Conservation (phyloP, 2,888 invertebrate species). For the Luperina testacea region DNA sequence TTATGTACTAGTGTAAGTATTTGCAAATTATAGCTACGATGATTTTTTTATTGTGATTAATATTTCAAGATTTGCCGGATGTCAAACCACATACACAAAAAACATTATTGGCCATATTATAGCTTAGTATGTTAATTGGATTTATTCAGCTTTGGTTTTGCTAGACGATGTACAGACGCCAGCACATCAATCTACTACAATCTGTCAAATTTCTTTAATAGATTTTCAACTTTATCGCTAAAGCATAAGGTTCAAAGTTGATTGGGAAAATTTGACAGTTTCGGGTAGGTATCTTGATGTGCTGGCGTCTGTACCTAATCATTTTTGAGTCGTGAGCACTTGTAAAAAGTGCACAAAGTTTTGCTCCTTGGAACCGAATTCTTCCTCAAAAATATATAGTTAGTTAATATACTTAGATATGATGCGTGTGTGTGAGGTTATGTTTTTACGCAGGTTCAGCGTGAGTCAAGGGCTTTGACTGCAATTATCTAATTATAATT, state of each 20-base stretch:
- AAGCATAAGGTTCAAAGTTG: too few relatives aligned
- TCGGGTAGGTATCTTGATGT: too few relatives aligned
- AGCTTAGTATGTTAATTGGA: constrained; percentile 3
- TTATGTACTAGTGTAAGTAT: neutral
- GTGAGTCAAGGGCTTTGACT: constrained; percentile 68
- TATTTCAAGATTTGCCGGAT: neutral
- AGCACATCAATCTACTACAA: too few relatives aligned
- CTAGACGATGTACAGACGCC: constrained; percentile 18
- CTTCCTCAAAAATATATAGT: constrained; percentile 10
- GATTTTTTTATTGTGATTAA: neutral
- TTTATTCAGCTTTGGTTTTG: constrained; percentile 29
- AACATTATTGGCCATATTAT: constrained; percentile 13
- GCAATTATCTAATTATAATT: constrained; percentile 69
- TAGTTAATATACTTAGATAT: neutral
- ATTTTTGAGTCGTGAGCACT: constrained; percentile 15
- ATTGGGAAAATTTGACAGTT: too few relatives aligned
- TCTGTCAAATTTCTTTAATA: too few relatives aligned
- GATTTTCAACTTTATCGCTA: too few relatives aligned
- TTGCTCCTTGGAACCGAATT: neutral
- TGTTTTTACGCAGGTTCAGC: constrained; percentile 65
- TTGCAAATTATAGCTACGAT: neutral
- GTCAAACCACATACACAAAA: constrained; percentile 10
- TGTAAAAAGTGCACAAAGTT: constrained; percentile 19
- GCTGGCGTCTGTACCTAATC: neutral
- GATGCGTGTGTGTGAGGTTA: constrained; percentile 27